Conservation (phyloP, 2,113 vertebrate genomes). For the Oreochromis aureus region DNA sequence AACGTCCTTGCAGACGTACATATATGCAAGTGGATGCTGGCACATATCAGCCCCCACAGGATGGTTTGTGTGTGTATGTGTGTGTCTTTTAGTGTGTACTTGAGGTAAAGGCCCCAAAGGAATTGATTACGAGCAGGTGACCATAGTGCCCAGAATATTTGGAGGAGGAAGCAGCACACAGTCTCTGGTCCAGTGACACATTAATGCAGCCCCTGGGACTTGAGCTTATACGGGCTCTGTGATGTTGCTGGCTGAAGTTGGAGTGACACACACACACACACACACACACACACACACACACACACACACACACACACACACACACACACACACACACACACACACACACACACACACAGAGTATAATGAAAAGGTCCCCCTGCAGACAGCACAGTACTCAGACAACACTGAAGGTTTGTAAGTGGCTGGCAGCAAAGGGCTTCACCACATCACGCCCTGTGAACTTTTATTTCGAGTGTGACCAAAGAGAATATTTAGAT, state of each 20-base stretch:
- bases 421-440: neutral
- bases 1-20: neutral
- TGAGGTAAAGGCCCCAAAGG: slow-evolving; percentile 28
- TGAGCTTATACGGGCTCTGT: slow-evolving; percentile 33
- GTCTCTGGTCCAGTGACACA: slow-evolving; percentile 31
- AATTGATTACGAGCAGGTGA: slow-evolving; percentile 47
- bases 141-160: slow-evolving; percentile 7
- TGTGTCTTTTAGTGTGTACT: neutral
- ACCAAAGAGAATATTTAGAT: slow-evolving; percentile 20
- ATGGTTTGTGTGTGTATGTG: neutral
- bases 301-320: neutral
- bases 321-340: neutral
- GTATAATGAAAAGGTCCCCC: slow-evolving; percentile 37
- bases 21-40: neutral
- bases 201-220: slow-evolving; percentile 52
- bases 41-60: neutral
- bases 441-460: neutral
- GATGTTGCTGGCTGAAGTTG: slow-evolving; percentile 54
- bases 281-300: neutral
- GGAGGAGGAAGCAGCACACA: slow-evolving; percentile 18
- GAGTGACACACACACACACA: neutral
- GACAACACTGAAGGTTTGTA: slow-evolving; percentile 11
- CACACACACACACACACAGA: neutral
- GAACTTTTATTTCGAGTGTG: slow-evolving; percentile 14
- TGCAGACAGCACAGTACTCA: slow-evolving; percentile 21